A percentile compares a stretch with the other conserved stretches of the same genome.
Evolutionary conservation across 2,797 vertebrate genomes (phyloP).

Genomic region (Melanotaenia trifasciata): DNA sequence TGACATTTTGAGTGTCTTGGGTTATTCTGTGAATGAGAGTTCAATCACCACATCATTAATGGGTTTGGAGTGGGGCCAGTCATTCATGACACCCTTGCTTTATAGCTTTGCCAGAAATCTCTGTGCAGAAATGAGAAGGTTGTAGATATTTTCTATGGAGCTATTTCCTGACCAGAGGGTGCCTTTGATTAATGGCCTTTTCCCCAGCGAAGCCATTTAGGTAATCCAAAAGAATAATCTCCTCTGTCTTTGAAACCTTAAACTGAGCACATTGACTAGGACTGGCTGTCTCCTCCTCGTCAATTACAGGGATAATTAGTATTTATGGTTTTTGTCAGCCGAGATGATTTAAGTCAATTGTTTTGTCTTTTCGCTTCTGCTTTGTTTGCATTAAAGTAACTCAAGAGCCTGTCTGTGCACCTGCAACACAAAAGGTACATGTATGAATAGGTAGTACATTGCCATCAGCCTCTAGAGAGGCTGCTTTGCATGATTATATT

Average conservation of each 20-base stretch:
- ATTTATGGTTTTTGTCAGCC: slow-evolving; percentile 69
- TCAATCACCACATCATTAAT: slow-evolving; percentile 83
- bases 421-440: slow-evolving; percentile 34
- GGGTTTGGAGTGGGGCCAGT: slow-evolving; percentile 85
- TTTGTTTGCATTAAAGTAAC: slow-evolving; percentile 25
- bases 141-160: slow-evolving; percentile 94
- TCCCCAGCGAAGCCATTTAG: slow-evolving; percentile 84
- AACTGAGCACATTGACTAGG: slow-evolving; percentile 70
- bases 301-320: slow-evolving; percentile 73
- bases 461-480: slow-evolving; percentile 42
- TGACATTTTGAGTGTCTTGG: slow-evolving; percentile 94
- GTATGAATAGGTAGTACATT: slow-evolving; percentile 45
- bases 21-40: slow-evolving; percentile 91
- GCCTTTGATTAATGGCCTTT: slow-evolving; percentile 92
- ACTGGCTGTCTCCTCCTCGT: slow-evolving; percentile 53
- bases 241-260: slow-evolving; percentile 75
- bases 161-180: slow-evolving; percentile 90
- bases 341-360: slow-evolving; percentile 50
- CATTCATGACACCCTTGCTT: slow-evolving; percentile 89
- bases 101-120: slow-evolving; percentile 92
- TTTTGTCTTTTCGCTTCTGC: slow-evolving; percentile 43
- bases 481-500: slow-evolving; percentile 70
- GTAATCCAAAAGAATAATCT: slow-evolving; percentile 90
- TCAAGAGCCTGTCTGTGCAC: slow-evolving; percentile 12
- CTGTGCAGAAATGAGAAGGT: slow-evolving; percentile 90